A percentile compares a stretch with the other conserved stretches of the same genome.
phyloP scores from a whole-genome alignment of 2,113 vertebrate genomes.

The Caretta caretta region DNA sequence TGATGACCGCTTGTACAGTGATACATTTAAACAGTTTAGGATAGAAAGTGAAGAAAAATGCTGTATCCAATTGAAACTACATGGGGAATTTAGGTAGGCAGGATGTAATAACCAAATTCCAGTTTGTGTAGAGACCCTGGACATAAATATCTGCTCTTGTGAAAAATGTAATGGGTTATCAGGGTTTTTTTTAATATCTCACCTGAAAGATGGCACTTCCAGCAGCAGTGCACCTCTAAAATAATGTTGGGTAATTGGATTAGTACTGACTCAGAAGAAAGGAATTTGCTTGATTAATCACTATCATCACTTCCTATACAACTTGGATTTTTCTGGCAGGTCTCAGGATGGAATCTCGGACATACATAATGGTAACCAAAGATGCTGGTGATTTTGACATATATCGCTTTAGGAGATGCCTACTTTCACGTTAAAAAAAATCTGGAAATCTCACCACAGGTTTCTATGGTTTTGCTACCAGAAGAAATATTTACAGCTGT shows the following conservation, averaged over 20 bases:
- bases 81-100: neutral
- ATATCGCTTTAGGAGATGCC: neutral
- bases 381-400: neutral
- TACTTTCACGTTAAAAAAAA: neutral
- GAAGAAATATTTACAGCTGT: neutral
- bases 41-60: neutral
- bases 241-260: neutral
- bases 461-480: neutral
- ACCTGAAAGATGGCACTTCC: neutral
- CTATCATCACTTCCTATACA: neutral
- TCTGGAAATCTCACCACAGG: neutral
- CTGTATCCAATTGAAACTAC: neutral
- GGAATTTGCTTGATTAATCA: neutral
- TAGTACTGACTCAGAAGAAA: neutral
- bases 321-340: neutral
- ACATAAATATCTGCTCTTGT: neutral
- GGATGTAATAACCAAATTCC: neutral
- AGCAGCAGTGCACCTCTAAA: neutral
- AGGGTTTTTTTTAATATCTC: neutral
- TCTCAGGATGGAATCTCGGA: neutral
- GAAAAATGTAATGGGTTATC: neutral
- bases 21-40: neutral
- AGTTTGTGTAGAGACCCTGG: neutral
- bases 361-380: neutral
- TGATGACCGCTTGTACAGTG: neutral